Evolutionary conservation across 35 echinoderm and acorn worm genomes (phyloP).

Genomic region (Acanthaster planci): DNA sequence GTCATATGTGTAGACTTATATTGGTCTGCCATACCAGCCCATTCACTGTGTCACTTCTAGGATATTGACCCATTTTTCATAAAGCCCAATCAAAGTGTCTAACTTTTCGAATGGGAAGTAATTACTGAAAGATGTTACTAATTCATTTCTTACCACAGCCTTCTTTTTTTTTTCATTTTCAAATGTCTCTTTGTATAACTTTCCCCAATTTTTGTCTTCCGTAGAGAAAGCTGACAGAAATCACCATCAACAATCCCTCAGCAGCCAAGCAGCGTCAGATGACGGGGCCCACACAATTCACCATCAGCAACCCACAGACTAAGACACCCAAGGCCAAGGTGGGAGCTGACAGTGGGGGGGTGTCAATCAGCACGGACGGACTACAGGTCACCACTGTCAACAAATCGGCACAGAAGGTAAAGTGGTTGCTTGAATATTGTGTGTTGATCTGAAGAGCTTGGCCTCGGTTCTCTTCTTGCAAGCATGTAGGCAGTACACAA

Average conservation of each 20-base stretch:
- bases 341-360: not conserved
- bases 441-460: too few species aligned
- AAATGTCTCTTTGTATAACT: not conserved
- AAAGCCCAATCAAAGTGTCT: too few species aligned
- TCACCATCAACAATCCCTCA: constrained; percentile 42
- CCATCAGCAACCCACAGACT: constrained; percentile 30
- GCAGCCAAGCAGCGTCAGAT: not conserved
- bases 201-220: not conserved
- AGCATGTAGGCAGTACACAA: too few species aligned
- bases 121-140: too few species aligned
- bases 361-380: not conserved
- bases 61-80: too few species aligned
- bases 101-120: too few species aligned
- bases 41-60: too few species aligned
- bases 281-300: constrained; percentile 20
- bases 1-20: too few species aligned
- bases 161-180: not conserved
- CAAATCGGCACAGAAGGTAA: constrained; percentile 26
- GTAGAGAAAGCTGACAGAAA: constrained; percentile 9
- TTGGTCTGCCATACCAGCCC: too few species aligned
- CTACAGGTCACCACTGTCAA: constrained; percentile 29
- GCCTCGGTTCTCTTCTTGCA: too few species aligned
- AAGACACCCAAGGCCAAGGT: not conserved
- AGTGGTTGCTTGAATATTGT: not conserved
- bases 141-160: too few species aligned